Evolutionary conservation across 1,140 invertebrate genomes (phyloP).

Genomic region (Dinoponera quadriceps): DNA sequence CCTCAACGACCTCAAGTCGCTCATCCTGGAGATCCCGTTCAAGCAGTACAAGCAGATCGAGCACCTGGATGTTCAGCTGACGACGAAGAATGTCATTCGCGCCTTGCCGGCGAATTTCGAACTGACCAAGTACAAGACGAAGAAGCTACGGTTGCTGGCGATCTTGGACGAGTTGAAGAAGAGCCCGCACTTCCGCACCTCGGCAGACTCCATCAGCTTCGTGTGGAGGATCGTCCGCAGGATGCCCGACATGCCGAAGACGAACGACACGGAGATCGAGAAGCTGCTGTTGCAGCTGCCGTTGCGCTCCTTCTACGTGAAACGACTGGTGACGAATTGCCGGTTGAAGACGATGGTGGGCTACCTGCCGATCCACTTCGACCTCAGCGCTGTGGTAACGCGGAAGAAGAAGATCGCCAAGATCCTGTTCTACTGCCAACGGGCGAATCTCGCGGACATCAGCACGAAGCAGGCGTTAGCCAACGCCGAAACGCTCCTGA

Average conservation of each 20-base stretch:
- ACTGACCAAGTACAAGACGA: conserved; percentile 40
- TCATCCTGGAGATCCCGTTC: conserved; percentile 54
- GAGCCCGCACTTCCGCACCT: neutral
- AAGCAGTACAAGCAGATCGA: conserved; percentile 2
- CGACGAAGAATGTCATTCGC: neutral
- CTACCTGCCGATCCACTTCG: conserved; percentile 51
- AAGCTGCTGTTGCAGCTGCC: conserved; percentile 19
- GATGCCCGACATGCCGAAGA: conserved; percentile 36
- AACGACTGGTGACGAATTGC: conserved; percentile 9
- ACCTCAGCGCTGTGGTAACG: conserved; percentile 8
- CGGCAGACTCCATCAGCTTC: neutral
- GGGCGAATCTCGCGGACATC: neutral
- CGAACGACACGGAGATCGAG: conserved; percentile 50
- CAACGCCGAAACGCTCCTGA: neutral
- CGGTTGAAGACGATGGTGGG: neutral
- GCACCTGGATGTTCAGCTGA: conserved; percentile 13
- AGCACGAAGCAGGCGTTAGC: conserved; percentile 24
- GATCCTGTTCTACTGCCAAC: conserved; percentile 36
- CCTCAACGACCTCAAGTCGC: conserved; percentile 20
- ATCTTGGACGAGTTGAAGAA: conserved; percentile 37
- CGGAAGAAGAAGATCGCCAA: conserved; percentile 35
- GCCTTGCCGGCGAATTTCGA: conserved; percentile 51
- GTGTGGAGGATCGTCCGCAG: conserved; percentile 14
- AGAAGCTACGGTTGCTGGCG: conserved; percentile 31
- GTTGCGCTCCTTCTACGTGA: neutral